These are phyloP conservation scores for Leptogaster cylindrica DNA, from an alignment of 2,888 invertebrate genomes.

Conservation along the genomic window DNA sequence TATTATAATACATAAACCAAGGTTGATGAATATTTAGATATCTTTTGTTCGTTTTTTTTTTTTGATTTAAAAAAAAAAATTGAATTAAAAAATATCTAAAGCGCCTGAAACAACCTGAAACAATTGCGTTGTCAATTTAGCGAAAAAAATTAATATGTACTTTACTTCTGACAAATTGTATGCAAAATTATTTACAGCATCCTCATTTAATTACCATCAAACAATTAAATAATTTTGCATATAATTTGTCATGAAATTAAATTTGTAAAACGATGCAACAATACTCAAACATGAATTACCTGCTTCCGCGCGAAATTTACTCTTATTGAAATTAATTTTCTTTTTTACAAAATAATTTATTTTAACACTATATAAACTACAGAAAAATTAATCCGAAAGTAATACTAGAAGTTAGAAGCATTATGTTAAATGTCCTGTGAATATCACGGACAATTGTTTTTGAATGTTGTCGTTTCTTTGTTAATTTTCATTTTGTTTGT, in stretches of 20 bases:
- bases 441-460: neutral
- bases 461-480: neutral
- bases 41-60: constrained; percentile 6
- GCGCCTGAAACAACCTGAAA: neutral
- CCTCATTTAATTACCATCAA: constrained; percentile 18
- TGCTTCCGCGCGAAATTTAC: no score
- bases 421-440: no score
- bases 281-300: neutral
- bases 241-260: neutral
- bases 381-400: no score
- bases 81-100: neutral
- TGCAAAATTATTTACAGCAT: constrained; percentile 15
- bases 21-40: no score
- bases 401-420: no score
- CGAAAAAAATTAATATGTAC: neutral
- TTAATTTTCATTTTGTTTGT: neutral
- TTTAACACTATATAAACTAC: no score
- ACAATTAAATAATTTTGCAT: neutral
- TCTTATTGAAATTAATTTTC: neutral
- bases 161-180: neutral
- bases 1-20: neutral
- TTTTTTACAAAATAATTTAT: neutral
- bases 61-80: constrained; percentile 10
- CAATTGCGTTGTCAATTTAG: neutral
- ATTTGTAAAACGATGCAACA: neutral